Conservation (phyloP, 1,140 invertebrate species). For the Eulimnadia texana region DNA sequence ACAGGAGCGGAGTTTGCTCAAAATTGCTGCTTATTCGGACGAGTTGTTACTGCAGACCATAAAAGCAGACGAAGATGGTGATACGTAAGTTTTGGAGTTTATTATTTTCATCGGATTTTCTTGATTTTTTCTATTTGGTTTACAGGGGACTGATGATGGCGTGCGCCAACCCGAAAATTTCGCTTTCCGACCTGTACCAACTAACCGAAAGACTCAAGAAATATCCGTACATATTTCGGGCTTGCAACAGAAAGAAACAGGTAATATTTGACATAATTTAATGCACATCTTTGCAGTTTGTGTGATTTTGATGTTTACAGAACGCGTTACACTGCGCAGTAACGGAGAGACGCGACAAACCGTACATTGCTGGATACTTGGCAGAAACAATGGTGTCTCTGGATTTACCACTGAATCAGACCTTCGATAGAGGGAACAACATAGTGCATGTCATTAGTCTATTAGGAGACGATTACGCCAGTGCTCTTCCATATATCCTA, state of each 20-base stretch:
- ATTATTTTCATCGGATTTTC: too few relatives aligned
- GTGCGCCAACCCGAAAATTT: not conserved
- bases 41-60: too few relatives aligned
- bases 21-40: too few relatives aligned
- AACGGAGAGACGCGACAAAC: not conserved
- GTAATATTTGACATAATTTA: too few relatives aligned
- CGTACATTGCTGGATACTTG: constrained; percentile 1
- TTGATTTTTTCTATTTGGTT: not conserved
- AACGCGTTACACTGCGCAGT: not conserved
- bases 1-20: too few relatives aligned
- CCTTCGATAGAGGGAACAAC: not conserved
- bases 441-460: not conserved
- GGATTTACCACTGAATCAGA: not conserved
- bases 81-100: too few relatives aligned
- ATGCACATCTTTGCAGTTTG: too few relatives aligned
- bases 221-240: not conserved
- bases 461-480: not conserved
- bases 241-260: not conserved
- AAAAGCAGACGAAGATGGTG: not conserved
- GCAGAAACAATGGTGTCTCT: constrained; percentile 7
- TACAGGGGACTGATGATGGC: not conserved
- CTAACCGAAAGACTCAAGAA: not conserved
- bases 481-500: not conserved
- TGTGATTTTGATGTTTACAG: not conserved
- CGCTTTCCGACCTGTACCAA: not conserved